Base-by-base conservation (phyloP, 1,140 invertebrate genomes). In the Lethocerus indicus region DNA sequence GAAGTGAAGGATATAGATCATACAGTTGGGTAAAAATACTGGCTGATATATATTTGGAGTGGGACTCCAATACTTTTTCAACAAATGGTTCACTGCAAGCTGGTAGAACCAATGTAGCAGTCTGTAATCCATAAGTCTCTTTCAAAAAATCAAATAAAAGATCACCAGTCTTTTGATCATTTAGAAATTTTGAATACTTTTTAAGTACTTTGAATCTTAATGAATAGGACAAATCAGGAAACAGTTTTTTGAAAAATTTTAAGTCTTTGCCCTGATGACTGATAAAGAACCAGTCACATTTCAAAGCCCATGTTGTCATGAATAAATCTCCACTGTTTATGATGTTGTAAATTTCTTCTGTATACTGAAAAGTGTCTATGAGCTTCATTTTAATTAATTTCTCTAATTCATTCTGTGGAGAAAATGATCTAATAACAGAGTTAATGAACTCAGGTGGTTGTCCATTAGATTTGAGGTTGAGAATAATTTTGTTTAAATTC, bases 211-310 rank as follows among this genome's bases (percentile, higher is more conserved):
- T 50, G 2, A 43, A 3, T 42, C 49, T 25, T 14, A 41, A 32
- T 2, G 40, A 3, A 23, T 21, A 39, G 5, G 49, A 50, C 26
- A 50, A 27, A 2, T 16, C 5, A 14, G 49, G 49, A 26, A 44
- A 28, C 12, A 43, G 16, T n/a, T 14, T 16, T 21, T 43, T n/a
- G 6, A 50, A 18, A n/a, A 50, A 28, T 14, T 18, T 14, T 3
- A 29, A 12, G 1, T 25, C 4, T 23, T 26, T 13, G 13, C n/a
- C 12, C n/a, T 18, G 20, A 1, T 24, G 2, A 3, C 23, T 23
- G 24, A 32, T 23, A 21, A 50, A 50, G 35, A 50, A 50, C 49
- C 49, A 50, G 13, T 18, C 23, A 21, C 49, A 50, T n/a, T 50
- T 32, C 18, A 50, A 29, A 32, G 40, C 49, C 6, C 44, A 41